These are phyloP conservation scores for Paradoxurus hermaphroditus DNA, from an alignment of 2,113 vertebrate genomes.

Conservation along the genomic window DNA sequence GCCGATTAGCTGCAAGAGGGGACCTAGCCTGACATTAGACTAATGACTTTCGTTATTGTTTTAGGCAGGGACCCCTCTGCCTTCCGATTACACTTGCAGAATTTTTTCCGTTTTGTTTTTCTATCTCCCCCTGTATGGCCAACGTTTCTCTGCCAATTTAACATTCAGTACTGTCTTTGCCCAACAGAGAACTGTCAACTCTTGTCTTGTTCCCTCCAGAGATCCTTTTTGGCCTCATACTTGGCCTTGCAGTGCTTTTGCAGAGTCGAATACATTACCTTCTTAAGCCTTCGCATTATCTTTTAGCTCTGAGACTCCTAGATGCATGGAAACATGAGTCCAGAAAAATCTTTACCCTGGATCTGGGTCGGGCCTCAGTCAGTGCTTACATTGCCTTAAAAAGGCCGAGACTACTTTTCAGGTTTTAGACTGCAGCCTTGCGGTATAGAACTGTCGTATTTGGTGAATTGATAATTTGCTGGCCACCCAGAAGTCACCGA, in stretches of 20 bases:
- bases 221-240: background rate
- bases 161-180: conserved; percentile 48
- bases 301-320: background rate
- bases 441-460: background rate
- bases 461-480: conserved; percentile 35
- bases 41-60: conserved; percentile 19
- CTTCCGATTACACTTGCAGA: conserved; percentile 54
- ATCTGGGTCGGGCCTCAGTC: background rate
- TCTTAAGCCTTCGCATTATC: background rate
- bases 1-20: background rate
- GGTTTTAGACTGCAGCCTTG: background rate
- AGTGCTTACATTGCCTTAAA: background rate
- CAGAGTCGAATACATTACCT: conserved; percentile 14
- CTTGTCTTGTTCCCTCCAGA: background rate
- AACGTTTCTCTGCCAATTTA: conserved; percentile 26
- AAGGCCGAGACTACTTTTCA: background rate
- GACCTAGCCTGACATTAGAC: background rate
- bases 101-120: background rate
- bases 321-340: background rate
- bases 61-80: background rate
- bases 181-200: background rate
- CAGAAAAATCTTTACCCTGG: background rate
- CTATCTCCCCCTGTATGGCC: background rate
- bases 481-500: conserved; percentile 10
- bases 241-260: conserved; percentile 1